Conservation (phyloP, 2,797 vertebrate genomes). For the Bufotes viridis region DNA sequence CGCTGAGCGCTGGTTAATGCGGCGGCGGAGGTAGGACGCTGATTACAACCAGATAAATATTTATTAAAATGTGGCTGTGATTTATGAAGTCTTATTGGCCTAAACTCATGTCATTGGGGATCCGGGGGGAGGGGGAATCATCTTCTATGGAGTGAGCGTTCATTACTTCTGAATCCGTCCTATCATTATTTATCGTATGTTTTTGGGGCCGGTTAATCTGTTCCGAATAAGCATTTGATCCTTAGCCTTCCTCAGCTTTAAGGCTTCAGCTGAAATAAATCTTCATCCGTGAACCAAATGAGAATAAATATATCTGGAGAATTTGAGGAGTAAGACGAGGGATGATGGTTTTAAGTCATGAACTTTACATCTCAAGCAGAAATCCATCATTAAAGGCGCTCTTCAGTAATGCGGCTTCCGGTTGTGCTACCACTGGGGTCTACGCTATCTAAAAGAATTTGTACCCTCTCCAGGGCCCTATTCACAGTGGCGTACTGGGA, state of each 20-base stretch:
- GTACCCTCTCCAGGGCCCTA: neutral
- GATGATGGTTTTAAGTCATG: conserved; percentile 8
- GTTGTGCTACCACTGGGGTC: neutral
- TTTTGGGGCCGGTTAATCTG: conserved; percentile 75
- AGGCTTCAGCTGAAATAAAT: neutral
- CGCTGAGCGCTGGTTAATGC: conserved; percentile 71
- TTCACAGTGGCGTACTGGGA: neutral
- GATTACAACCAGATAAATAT: conserved; percentile 80
- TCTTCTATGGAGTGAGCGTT: conserved; percentile 74
- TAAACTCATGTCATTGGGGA: conserved; percentile 78
- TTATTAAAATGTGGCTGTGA: conserved; percentile 76
- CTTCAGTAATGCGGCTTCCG: neutral
- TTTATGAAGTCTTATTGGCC: conserved; percentile 74
- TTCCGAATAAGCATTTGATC: conserved; percentile 76
- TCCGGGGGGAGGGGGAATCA: conserved; percentile 67
- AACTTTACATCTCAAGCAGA: neutral
- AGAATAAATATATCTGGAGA: neutral
- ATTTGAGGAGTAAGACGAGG: neutral
- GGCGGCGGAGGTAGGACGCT: conserved; percentile 67
- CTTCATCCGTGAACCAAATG: conserved; percentile 20
- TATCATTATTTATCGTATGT: conserved; percentile 74
- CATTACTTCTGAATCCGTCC: conserved; percentile 72
- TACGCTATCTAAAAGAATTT: too few relatives aligned
- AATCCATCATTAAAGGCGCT: neutral
- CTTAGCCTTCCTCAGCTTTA: conserved; percentile 11